Percentiles rank a stretch among this genome's conserved stretches.
Conservation (phyloP, 92 coral and sea anemone species). For the Zoanthus sociatus region DNA sequence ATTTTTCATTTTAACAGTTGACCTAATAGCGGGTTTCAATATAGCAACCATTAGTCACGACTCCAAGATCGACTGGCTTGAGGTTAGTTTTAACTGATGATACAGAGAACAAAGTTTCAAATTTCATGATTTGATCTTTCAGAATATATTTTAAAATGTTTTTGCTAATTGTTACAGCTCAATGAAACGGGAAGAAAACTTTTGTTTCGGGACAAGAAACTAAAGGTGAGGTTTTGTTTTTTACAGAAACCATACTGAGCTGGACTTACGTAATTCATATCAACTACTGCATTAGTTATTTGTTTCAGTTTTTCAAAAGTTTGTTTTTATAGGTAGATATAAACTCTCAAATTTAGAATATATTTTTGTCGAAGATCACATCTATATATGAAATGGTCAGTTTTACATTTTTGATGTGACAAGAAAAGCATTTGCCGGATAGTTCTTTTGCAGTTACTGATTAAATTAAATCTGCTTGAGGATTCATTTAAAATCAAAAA, state of each 20-base stretch:
- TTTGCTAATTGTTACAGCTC: slow-evolving; percentile 67
- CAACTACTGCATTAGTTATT: background rate
- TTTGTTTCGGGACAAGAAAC: slow-evolving; percentile 94
- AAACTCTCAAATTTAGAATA: too few species aligned
- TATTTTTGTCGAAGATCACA: too few species aligned
- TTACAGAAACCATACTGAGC: background rate
- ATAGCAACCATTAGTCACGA: slow-evolving; percentile 94
- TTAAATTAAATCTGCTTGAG: too few species aligned
- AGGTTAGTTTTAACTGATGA: slow-evolving; percentile 59
- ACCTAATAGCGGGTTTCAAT: slow-evolving; percentile 84
- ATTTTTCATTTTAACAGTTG: slow-evolving; percentile 69
- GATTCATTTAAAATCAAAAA: too few species aligned
- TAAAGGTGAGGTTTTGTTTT: slow-evolving; percentile 63
- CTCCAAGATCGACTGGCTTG: slow-evolving; percentile 98
- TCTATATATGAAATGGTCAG: too few species aligned
- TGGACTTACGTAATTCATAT: background rate
- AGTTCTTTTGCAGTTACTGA: too few species aligned
- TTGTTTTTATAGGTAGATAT: background rate
- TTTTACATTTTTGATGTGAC: too few species aligned
- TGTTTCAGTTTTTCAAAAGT: background rate
- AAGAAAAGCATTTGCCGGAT: too few species aligned
- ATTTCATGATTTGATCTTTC: background rate
- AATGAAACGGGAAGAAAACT: slow-evolving; percentile 96
- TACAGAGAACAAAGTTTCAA: background rate
- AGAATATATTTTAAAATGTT: background rate